Conservation (phyloP, 1,140 invertebrate species). For the Tetragonula clypearis region DNA sequence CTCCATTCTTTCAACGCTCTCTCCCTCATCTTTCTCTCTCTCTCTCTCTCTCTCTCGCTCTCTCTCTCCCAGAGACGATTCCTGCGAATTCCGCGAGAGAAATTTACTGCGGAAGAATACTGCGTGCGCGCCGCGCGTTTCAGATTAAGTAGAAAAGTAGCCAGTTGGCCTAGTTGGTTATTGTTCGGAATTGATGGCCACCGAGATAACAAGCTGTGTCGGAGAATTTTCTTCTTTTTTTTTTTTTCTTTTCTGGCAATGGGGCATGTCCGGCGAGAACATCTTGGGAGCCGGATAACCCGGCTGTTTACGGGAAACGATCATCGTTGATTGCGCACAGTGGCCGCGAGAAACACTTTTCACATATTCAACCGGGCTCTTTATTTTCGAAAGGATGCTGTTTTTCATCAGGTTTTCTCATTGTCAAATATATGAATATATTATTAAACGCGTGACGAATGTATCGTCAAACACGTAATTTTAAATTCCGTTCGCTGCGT, state of each 20-base stretch:
- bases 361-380: too few relatives aligned
- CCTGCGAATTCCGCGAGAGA: not conserved
- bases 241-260: not conserved
- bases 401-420: too few relatives aligned
- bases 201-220: conserved; percentile 9
- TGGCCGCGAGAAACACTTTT: too few relatives aligned
- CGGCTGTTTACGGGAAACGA: not conserved
- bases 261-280: not conserved
- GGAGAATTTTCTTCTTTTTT: not conserved
- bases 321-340: not conserved
- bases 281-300: not conserved
- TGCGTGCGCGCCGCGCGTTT: not conserved
- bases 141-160: not conserved
- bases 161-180: not conserved
- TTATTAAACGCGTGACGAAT: too few relatives aligned
- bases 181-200: not conserved
- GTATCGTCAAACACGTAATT: too few relatives aligned
- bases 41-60: not conserved
- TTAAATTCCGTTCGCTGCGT: too few relatives aligned
- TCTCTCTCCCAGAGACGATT: not conserved
- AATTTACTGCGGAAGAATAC: too few relatives aligned
- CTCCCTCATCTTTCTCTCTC: not conserved
- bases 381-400: too few relatives aligned
- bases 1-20: too few relatives aligned
- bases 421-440: too few relatives aligned